Conservation (phyloP, 2,797 vertebrate species). For the Rhynchotus rufescens region DNA sequence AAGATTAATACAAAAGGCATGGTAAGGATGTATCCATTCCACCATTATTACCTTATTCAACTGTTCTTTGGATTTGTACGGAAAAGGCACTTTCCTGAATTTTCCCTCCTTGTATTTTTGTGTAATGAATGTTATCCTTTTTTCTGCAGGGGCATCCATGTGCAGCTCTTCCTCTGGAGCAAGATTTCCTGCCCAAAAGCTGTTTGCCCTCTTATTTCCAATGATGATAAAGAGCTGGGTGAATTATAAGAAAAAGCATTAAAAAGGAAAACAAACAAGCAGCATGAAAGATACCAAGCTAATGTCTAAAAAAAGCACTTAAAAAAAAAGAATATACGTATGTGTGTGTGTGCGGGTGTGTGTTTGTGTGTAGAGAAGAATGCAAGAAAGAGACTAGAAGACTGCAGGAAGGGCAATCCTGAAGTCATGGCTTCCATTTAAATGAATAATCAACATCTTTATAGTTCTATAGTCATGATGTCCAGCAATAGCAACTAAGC, state of each 20-base stretch:
- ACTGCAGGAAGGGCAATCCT: background rate
- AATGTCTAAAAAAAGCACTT: background rate
- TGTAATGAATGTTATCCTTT: slow-evolving; percentile 87
- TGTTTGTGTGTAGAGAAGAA: background rate
- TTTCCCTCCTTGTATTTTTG: slow-evolving; percentile 95
- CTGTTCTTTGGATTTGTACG: slow-evolving; percentile 83
- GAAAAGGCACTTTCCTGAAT: slow-evolving; percentile 85
- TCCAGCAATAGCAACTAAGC: background rate
- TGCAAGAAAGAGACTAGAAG: background rate
- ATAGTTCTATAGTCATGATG: background rate
- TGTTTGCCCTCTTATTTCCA: slow-evolving; percentile 93
- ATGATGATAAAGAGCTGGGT: slow-evolving; percentile 91
- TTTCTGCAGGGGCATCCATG: slow-evolving; percentile 83
- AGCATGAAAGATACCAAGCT: background rate
- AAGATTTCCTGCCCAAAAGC: slow-evolving; percentile 93
- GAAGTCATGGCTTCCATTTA: background rate
- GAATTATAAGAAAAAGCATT: background rate
- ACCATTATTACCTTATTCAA: slow-evolving; percentile 88
- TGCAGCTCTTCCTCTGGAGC: slow-evolving; percentile 86
- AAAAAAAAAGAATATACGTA: too few relatives aligned
- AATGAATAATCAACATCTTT: background rate
- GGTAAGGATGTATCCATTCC: background rate
- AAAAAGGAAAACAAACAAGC: background rate
- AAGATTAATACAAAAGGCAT: background rate
- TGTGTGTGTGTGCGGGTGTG: too few relatives aligned